Conservation (phyloP, 2,113 vertebrate genomes). For the Ciconia boyciana region DNA sequence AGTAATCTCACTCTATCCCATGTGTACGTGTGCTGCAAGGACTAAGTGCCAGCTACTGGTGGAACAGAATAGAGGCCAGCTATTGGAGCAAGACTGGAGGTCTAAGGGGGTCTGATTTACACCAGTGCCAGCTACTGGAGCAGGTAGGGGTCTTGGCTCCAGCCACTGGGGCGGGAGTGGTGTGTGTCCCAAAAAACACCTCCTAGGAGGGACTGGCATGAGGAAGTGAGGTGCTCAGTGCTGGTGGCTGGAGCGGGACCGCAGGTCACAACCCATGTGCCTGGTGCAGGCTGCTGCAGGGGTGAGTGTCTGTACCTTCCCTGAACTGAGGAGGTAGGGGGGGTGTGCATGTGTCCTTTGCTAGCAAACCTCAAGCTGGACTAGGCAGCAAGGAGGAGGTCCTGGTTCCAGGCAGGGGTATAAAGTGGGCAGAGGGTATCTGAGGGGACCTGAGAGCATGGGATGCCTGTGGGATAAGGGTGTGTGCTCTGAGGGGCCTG, state of each 20-base stretch:
- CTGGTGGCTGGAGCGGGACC: not conserved
- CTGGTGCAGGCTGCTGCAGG: not conserved
- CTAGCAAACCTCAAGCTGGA: not conserved
- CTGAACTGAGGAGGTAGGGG: rapidly evolving
- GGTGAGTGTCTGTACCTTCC: not conserved
- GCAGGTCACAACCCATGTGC: not conserved
- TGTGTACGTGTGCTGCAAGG: not conserved
- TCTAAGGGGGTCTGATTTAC: not conserved
- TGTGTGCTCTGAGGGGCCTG: too few species aligned
- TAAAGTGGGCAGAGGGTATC: not conserved
- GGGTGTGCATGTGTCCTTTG: not conserved
- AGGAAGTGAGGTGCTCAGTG: not conserved
- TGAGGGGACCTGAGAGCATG: not conserved
- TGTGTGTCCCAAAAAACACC: not conserved
- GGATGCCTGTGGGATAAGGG: not conserved
- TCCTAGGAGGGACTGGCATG: not conserved
- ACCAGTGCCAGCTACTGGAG: not conserved
- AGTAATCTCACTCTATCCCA: not conserved
- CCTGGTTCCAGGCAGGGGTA: not conserved
- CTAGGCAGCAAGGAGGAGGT: not conserved
- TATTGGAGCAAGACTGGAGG: not conserved
- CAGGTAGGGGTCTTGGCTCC: not conserved
- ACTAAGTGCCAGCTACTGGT: not conserved
- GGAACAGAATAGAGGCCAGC: not conserved
- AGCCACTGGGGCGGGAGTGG: rapidly evolving